Evolutionary conservation across 1,140 invertebrate genomes (phyloP), one percentile per base, ranked within the genome.

Genomic region (Philopotamus ludificatus): DNA sequence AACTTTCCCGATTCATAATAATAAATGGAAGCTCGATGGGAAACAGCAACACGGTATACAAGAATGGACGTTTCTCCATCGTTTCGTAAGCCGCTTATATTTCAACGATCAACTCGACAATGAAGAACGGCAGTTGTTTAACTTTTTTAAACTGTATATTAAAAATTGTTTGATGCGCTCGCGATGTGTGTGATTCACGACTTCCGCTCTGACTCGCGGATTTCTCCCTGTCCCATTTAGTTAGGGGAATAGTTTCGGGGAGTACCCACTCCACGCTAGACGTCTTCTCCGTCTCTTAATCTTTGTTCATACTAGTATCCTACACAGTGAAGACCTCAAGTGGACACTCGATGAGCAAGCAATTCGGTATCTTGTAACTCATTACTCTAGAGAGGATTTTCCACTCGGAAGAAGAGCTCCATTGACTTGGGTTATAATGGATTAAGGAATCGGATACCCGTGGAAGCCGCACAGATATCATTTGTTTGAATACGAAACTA

Each of bases 261-360:
- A 47, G 44, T 12, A 21, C 59, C 45, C n/a, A 21, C 25, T 51
- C 50, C 49, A 28, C 9, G 21, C 28, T 16, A 18, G 23, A 8
- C 50, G 28, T 26, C 42, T 63, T 49, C 41, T 42, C 22, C 49
- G 44, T 51, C 47, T 42, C 61, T 63, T 63, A 63, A 63, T 63
- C 61, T 63, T 63, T 54, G 61, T 63, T 63, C 51, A 39, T 54
- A 54, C 51, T n/a, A n/a, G n/a, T n/a, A 63, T 39, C 26, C 22
- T 41, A n/a, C 50, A 18, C 4, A 54, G 50, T 42, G 61, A 22
- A 26, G 8, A 20, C 34, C 28, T 60, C 22, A 18, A 60, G 42
- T 60, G 57, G 57, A 60, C 57, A 60, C 57, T 60, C 57, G 57
- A 60, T 47, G 57, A 60, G 42, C 57, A 60, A 60, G 57, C 57